Evolutionary conservation across 23 tunicate genomes (phyloP).

Genomic region (Corella eumyota): DNA sequence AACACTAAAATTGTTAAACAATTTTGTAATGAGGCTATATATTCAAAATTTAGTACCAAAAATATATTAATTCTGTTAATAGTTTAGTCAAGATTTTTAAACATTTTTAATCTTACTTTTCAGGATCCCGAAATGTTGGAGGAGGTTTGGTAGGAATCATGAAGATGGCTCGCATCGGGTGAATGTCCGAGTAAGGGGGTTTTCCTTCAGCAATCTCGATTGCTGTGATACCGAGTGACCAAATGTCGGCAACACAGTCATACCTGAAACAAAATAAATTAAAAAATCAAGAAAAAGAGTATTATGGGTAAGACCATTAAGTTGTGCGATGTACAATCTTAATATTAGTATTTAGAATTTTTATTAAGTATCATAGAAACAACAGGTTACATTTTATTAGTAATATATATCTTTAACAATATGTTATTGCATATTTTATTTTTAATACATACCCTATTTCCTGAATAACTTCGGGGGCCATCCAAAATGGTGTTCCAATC

Average conservation of each 20-base stretch:
- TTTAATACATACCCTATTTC: conserved; percentile 94
- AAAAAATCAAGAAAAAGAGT: conserved; percentile 1
- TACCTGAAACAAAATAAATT: conserved; percentile 37
- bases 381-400: no score
- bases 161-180: conserved; percentile 93
- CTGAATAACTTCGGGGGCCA: conserved; percentile 99
- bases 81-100: no score
- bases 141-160: conserved; percentile 96
- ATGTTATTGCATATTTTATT: no score
- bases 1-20: no score
- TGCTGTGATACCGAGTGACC: conserved; percentile 99
- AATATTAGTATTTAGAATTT: no score
- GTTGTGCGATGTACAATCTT: no score
- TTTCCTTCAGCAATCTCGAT: conserved; percentile 97
- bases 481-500: conserved; percentile 98
- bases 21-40: no score
- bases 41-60: no score
- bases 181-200: conserved; percentile 97
- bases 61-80: no score
- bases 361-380: no score
- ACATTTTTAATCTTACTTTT: no score
- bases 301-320: neutral
- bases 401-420: no score
- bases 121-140: conserved; percentile 89
- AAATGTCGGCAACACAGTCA: conserved; percentile 96